Base-by-base conservation (phyloP, 2,797 vertebrate genomes). In the Anisognathus igniventris region DNA sequence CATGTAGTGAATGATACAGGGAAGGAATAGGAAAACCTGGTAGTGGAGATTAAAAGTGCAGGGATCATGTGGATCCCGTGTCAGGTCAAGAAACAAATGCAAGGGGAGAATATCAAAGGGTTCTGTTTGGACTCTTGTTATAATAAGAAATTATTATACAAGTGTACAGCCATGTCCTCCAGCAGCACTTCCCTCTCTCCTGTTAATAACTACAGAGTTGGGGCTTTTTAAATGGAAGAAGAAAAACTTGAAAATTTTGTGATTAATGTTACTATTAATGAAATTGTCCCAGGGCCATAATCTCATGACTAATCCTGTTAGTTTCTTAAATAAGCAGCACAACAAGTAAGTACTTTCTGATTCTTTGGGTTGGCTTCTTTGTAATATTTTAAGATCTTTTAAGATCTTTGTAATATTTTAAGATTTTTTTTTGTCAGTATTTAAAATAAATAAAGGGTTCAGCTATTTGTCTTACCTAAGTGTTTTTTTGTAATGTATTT, bases 1-100 rank as follows among this genome's bases (percentile, higher is more conserved):
- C 40, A 7, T 95, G 88, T 96, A 95, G 66, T 21, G 73, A 97
- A 92, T 68, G 92, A 96, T 88, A 93, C 8, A 51, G 75, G 83
- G 92, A 93, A 86, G 83, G 89, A 93, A 73, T 83, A 64, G 89
- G 54, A 94, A 95, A 95, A 88, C 48, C 60, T 90, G 91, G 95
- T 60, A 60, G 56, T 5, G 47, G 53, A 92, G 96, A 97, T 96
- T 94, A 97, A 89, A 95, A 95, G 78, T 64, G 65, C 85, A 94
- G 82, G 86, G 27, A 54, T 93, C 91, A 42, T 1, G 44, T 23
- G 79, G 92, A 93, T 96, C 95, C 56, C 16, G 2, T 70, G 42
- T 42, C 92, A 65, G 86, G 84, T 95, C 89, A 95, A 58, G 66
- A 80, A 70, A 94, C 66, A 79, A 94, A 53, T 67, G n/a, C 35